phyloP scores from a whole-genome alignment of 2,888 invertebrate species.

The Keiferia lycopersicella region DNA sequence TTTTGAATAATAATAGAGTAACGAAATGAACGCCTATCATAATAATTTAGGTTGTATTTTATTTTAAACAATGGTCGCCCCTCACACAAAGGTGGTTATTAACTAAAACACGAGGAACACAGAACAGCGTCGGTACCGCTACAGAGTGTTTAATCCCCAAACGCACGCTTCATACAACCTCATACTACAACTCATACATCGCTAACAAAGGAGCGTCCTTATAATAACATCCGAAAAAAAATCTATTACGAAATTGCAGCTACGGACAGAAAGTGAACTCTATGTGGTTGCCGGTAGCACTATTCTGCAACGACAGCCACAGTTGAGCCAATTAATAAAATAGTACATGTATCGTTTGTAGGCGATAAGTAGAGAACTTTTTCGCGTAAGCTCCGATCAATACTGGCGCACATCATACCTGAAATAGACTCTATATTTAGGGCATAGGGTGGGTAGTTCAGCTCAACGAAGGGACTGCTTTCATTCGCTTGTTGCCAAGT shows the following conservation, averaged over 20 bases:
- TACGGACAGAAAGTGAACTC: neutral
- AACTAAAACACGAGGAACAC: neutral
- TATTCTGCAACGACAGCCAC: constrained; percentile 26
- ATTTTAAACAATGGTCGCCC: neutral
- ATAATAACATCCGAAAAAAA: constrained; percentile 19
- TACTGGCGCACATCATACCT: constrained; percentile 44
- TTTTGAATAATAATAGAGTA: too few relatives aligned
- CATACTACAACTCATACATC: neutral
- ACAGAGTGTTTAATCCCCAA: neutral
- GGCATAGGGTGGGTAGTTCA: constrained; percentile 31
- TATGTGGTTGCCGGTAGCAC: neutral
- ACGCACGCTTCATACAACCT: constrained; percentile 5
- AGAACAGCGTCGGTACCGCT: neutral
- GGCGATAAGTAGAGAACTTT: constrained; percentile 74
- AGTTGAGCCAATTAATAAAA: constrained; percentile 65
- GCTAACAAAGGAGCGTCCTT: constrained; percentile 29
- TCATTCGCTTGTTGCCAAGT: constrained; percentile 76
- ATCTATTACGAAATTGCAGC: neutral
- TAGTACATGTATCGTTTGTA: constrained; percentile 63
- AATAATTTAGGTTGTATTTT: neutral
- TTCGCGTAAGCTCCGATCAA: constrained; percentile 77
- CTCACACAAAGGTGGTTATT: neutral
- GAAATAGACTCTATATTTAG: constrained; percentile 26
- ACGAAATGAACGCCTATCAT: too few relatives aligned
- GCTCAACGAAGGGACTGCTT: constrained; percentile 44